Percentiles rank a stretch among this genome's conserved stretches.
phyloP scores from a whole-genome alignment of 2,797 vertebrate genomes.

The Sebastiscus albofasciatus region DNA sequence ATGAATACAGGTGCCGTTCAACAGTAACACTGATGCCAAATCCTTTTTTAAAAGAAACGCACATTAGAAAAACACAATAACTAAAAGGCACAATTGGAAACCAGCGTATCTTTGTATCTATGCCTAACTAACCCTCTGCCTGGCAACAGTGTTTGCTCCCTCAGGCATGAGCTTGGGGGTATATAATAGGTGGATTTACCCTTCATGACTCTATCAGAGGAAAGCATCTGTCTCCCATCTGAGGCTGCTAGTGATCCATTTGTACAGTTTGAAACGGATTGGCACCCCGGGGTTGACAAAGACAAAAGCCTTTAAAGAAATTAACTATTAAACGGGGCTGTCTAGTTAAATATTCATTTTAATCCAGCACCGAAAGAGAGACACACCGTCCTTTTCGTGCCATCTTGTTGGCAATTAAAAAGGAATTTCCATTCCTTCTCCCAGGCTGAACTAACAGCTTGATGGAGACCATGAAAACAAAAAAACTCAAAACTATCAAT shows the following conservation, averaged over 20 bases:
- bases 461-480: constrained; percentile 48
- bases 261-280: constrained; percentile 70
- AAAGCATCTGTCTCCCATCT: constrained; percentile 70
- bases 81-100: background rate
- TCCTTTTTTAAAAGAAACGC: background rate
- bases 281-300: constrained; percentile 65
- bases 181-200: constrained; percentile 63
- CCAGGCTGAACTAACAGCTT: constrained; percentile 58
- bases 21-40: background rate
- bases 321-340: constrained; percentile 82
- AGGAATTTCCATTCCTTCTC: constrained; percentile 56
- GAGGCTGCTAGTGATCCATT: constrained; percentile 54
- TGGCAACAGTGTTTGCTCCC: constrained; percentile 37
- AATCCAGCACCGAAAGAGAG: constrained; percentile 66
- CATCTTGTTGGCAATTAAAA: constrained; percentile 71
- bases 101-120: background rate
- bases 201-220: constrained; percentile 66
- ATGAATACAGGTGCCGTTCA: background rate
- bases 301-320: constrained; percentile 78
- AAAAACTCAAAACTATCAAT: constrained; percentile 34
- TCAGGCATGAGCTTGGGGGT: constrained; percentile 38
- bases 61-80: background rate
- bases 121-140: constrained; percentile 10
- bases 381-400: constrained; percentile 49
- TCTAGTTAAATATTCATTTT: constrained; percentile 85